Evolutionary conservation across 2,113 vertebrate species (phyloP).

Genomic region (Hoplias malabaricus): DNA sequence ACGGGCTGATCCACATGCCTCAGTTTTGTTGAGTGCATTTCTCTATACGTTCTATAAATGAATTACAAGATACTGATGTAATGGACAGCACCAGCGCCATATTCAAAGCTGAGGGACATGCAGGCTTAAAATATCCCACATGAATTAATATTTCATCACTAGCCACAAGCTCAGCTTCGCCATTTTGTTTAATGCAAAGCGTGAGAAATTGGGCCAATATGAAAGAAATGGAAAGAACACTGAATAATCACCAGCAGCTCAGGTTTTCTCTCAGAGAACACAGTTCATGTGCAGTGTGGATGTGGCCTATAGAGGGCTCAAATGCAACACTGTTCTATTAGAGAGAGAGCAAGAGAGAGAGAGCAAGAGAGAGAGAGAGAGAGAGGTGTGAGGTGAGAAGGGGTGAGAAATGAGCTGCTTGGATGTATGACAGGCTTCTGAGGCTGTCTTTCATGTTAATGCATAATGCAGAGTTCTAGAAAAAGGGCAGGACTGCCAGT

Average conservation of each 20-base stretch:
- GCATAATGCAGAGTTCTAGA: constrained; percentile 8
- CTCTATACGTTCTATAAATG: not conserved
- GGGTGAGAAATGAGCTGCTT: constrained; percentile 15
- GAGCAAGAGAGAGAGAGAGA: not conserved
- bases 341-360: not conserved
- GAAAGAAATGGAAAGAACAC: constrained; percentile 1
- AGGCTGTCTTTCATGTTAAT: constrained; percentile 2
- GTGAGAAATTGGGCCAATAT: not conserved
- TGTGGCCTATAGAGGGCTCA: constrained; percentile 4
- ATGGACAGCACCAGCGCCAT: not conserved
- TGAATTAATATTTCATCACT: constrained; percentile 43
- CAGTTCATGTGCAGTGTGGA: not conserved
- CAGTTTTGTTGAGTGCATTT: not conserved
- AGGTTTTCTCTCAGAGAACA: not conserved
- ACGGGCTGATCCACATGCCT: not conserved
- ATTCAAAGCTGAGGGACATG: constrained; percentile 1
- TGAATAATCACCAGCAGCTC: not conserved
- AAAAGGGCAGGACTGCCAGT: not conserved
- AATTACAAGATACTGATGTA: constrained; percentile 8
- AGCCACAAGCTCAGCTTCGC: constrained; percentile 19
- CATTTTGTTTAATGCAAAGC: not conserved
- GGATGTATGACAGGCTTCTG: constrained; percentile 2
- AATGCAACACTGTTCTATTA: not conserved
- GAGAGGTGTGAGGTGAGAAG: not conserved
- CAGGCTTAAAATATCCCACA: constrained; percentile 39